phyloP scores from a whole-genome alignment of 30 jellyfish, hydroid and myxozoan genomes.

The Catostylus mosaicus region DNA sequence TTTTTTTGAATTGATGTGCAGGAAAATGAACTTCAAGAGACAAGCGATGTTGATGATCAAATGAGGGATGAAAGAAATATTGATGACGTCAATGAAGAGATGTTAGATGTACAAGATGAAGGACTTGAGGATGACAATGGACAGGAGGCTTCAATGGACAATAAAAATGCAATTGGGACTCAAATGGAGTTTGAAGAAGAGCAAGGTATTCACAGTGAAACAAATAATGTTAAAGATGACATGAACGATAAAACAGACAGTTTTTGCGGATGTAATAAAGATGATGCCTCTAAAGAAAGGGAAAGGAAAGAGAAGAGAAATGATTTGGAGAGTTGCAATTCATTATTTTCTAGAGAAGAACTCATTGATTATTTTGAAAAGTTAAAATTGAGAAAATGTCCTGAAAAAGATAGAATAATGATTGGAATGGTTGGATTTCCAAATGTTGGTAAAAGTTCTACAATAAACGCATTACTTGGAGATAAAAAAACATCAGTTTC shows the following conservation, averaged over 20 bases:
- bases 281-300: not conserved
- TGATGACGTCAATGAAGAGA: not conserved
- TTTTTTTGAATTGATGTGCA: not conserved
- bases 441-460: slow-evolving; percentile 98
- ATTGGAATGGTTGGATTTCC: slow-evolving; percentile 96
- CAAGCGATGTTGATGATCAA: not conserved
- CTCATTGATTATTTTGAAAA: slow-evolving; percentile 61
- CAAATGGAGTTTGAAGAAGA: not conserved
- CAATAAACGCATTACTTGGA: slow-evolving; percentile 85
- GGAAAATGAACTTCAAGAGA: not conserved
- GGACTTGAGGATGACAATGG: not conserved
- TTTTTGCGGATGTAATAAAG: not conserved
- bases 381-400: slow-evolving; percentile 33
- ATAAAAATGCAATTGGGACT: slow-evolving; percentile 7
- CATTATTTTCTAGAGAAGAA: slow-evolving; percentile 46
- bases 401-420: slow-evolving; percentile 43
- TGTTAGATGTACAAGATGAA: not conserved
- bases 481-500: slow-evolving; percentile 95
- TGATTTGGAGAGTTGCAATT: not conserved
- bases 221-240: slow-evolving; percentile 8
- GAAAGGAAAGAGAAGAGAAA: not conserved
- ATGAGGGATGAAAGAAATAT: not conserved
- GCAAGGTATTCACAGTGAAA: not conserved
- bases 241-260: not conserved
- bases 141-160: slow-evolving; percentile 1